A percentile compares a stretch with the other conserved stretches of the same genome.
Conservation (phyloP, 1,140 invertebrate genomes). For the Hetaerina americana region DNA sequence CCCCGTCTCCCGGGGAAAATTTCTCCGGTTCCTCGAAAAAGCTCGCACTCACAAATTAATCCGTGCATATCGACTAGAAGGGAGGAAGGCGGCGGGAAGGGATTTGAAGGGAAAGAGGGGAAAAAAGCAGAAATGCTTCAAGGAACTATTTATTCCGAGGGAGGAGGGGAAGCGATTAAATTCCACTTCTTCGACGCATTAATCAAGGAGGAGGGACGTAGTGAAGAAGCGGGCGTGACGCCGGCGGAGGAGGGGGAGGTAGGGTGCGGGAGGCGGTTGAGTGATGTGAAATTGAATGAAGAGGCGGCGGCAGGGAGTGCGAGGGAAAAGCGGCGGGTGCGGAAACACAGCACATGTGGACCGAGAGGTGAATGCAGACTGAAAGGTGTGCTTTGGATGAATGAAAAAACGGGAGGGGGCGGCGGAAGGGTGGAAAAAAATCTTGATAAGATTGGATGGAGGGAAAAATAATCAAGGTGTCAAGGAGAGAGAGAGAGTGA, state of each 20-base stretch:
- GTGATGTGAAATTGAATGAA: background rate
- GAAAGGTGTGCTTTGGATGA: background rate
- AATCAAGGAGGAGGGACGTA: background rate
- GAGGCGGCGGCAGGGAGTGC: background rate
- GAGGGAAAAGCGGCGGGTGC: background rate
- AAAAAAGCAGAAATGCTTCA: too few species aligned
- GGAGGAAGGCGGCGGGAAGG: too few species aligned
- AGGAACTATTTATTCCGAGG: background rate
- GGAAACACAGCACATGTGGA: background rate
- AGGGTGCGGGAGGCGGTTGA: background rate
- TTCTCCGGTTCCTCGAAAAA: too few species aligned
- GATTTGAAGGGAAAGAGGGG: too few species aligned
- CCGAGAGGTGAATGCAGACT: background rate
- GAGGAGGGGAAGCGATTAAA: background rate
- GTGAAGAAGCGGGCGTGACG: too few species aligned
- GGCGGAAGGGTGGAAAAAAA: slow-evolving; percentile 16
- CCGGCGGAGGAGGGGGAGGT: too few species aligned
- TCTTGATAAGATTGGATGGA: too few species aligned
- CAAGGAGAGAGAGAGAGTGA: slow-evolving; percentile 20
- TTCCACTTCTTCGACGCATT: background rate
- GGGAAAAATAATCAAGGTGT: too few species aligned
- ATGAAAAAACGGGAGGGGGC: slow-evolving; percentile 16
- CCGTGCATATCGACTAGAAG: too few species aligned
- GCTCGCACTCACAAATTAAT: too few species aligned
- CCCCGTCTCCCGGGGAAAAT: too few species aligned